Evolutionary conservation across 2,797 vertebrate genomes (phyloP), one percentile per base, ranked within the genome.

Genomic region (Hydrolagus colliei): DNA sequence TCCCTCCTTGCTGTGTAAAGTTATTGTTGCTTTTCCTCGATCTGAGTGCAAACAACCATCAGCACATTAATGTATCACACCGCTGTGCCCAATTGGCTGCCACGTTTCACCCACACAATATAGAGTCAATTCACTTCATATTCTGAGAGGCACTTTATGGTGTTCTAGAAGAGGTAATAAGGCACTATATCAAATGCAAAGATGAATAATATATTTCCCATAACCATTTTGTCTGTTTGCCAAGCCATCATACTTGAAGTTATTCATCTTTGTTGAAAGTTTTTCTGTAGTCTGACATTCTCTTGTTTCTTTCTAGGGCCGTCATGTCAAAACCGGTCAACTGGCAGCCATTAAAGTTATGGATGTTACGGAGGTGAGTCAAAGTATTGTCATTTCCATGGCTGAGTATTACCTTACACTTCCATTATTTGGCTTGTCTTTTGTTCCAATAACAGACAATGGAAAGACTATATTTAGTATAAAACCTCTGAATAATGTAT

Each of bases 261-360:
- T 52, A 52, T 52, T 41, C 16, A 9, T 35, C 12, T 61, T 78
- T 52, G 41, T 52, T 80, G 52, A 77, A n/a, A 22, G 8, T 41
- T 65, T 67, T 82, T 41, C 7, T 41, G 32, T 71, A 67, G 6
- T 84, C 79, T 82, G 61, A 84, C 1, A 88, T 71, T 88, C 59
- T 89, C 86, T 76, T 75, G 61, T 90, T 80, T 5, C 88, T 88
- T 86, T 90, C 86, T 92, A 99, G 98, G 98, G 98, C 89, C 96
- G 98, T 86, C 98, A 99, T 96, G 98, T 99, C 93, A 98, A 99
- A 93, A 99, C 98, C 0, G 98, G 98, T 88, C 97, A 99, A 87
- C 92, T 99, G 94, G 98, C 98, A 2, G 98, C 98, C 92, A 99
- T 99, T 92, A 99, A 99, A 92, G 98, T 99, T 93, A 99, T 99